Conservation (phyloP, 2,797 vertebrate species). For the Trachurus trachurus region DNA sequence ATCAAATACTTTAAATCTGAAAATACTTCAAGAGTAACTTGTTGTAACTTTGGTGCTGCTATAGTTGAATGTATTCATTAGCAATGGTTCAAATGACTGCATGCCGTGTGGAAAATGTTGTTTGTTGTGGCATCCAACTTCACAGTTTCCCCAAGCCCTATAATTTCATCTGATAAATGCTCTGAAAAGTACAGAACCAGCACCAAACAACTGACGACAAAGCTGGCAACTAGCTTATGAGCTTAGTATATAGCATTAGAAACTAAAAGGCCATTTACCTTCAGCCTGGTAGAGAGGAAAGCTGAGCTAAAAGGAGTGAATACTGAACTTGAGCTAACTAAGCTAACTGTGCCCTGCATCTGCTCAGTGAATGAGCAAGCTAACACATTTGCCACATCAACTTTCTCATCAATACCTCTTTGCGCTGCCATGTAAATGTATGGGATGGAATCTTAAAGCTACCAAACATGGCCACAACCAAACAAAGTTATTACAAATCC, state of each 20-base stretch:
- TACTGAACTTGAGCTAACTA: background rate
- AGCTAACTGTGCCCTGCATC: background rate
- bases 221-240: background rate
- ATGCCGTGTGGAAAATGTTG: background rate
- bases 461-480: background rate
- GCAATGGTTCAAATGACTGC: background rate
- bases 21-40: background rate
- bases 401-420: background rate
- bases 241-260: background rate
- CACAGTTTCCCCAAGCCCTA: too few species aligned
- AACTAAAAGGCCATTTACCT: background rate
- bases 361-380: background rate
- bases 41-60: background rate
- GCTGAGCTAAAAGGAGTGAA: background rate
- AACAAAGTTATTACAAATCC: background rate
- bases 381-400: background rate
- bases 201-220: background rate
- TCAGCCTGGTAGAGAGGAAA: slow-evolving; percentile 1
- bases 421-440: background rate
- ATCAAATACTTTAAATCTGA: background rate
- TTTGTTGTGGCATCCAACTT: too few species aligned
- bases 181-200: too few species aligned
- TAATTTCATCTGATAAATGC: too few species aligned
- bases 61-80: background rate
- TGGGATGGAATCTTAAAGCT: background rate